Percentiles rank a stretch among this genome's conserved stretches.
Conservation (phyloP, 2,113 vertebrate genomes). For the Entelurus aequoreus region DNA sequence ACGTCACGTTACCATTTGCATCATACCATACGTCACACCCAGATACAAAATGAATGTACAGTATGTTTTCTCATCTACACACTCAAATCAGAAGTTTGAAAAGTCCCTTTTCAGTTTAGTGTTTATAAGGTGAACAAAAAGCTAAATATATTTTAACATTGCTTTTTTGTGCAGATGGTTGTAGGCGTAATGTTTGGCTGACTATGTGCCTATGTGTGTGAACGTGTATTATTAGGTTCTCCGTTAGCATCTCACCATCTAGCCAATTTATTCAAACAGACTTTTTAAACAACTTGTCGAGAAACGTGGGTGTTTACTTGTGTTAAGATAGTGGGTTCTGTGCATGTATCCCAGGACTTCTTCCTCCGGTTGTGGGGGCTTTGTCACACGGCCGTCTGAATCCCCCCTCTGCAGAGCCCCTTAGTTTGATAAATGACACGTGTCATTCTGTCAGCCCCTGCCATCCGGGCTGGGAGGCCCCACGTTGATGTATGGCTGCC, state of each 20-base stretch:
- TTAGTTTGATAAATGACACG: conserved; percentile 99
- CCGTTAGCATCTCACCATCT: background rate
- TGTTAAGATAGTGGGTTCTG: conserved; percentile 13
- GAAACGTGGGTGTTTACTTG: conserved; percentile 1
- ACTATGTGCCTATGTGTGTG: conserved; percentile 24
- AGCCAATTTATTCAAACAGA: too few relatives aligned
- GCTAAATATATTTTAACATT: too few relatives aligned
- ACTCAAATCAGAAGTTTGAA: too few relatives aligned
- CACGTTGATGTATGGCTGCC: conserved; percentile 85
- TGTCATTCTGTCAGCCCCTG: conserved; percentile 99
- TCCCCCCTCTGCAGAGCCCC: conserved; percentile 81
- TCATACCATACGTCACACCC: too few relatives aligned
- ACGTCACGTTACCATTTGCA: too few relatives aligned
- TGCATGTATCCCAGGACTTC: conserved; percentile 51
- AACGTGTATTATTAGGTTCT: conserved; percentile 19
- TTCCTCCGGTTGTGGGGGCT: conserved; percentile 56
- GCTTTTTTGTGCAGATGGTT: too few relatives aligned
- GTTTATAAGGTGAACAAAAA: too few relatives aligned
- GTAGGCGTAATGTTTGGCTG: too few relatives aligned
- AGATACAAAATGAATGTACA: too few relatives aligned
- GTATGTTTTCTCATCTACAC: too few relatives aligned
- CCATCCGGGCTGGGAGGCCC: conserved; percentile 93
- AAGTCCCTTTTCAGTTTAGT: too few relatives aligned
- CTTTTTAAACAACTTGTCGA: conserved; percentile 5
- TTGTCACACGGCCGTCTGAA: conserved; percentile 61